Percentiles rank a stretch among this genome's conserved stretches.
phyloP scores from a whole-genome alignment of 2,113 vertebrate genomes.

The Dicerorhinus sumatrensis region DNA sequence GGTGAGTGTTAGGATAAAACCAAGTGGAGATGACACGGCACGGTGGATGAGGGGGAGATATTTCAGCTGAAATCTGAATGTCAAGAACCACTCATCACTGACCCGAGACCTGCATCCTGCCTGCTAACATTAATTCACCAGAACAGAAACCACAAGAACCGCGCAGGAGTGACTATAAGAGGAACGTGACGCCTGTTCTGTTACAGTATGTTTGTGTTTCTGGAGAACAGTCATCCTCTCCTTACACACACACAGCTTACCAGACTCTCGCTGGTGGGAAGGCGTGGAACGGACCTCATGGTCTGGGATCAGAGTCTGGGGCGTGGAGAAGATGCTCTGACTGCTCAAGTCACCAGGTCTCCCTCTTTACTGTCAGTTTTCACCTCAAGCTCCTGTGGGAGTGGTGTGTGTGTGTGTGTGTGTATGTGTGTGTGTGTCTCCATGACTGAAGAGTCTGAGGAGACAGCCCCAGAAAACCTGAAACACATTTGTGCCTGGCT shows the following conservation, averaged over 20 bases:
- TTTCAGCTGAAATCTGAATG: background rate
- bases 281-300: background rate
- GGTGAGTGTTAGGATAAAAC: background rate
- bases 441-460: background rate
- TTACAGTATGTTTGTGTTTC: background rate
- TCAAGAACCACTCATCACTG: background rate
- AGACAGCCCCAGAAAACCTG: background rate
- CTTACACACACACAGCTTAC: background rate
- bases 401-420: background rate
- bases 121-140: background rate
- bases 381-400: background rate
- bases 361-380: background rate
- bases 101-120: background rate
- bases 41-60: background rate
- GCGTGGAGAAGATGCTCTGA: background rate
- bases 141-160: background rate
- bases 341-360: background rate
- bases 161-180: background rate
- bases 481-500: background rate
- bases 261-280: background rate
- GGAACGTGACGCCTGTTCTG: background rate
- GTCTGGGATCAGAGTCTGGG: too few species aligned
- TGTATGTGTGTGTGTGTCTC: background rate
- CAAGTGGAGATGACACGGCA: background rate
- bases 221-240: background rate